Evolutionary conservation across 2,888 invertebrate species (phyloP).

Genomic region (Ophioninae sp.): DNA sequence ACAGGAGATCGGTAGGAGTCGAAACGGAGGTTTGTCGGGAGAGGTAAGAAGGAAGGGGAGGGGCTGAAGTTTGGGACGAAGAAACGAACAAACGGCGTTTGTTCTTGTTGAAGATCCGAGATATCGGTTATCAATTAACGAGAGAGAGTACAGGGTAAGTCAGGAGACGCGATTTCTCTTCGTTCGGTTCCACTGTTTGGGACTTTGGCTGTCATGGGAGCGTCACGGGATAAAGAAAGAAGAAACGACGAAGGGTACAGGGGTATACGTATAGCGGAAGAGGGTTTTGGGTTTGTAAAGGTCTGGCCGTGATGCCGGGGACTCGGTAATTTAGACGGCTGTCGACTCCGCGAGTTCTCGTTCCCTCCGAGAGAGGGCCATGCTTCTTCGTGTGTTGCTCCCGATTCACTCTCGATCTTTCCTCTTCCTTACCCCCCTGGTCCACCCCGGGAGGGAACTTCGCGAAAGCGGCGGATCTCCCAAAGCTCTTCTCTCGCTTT

Average conservation of each 20-base stretch:
- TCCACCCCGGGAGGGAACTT: neutral
- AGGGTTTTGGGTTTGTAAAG: slow-evolving; percentile 22
- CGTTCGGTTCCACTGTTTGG: slow-evolving; percentile 63
- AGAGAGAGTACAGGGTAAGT: slow-evolving; percentile 73
- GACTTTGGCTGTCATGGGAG: slow-evolving; percentile 55
- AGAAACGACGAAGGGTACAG: slow-evolving; percentile 6
- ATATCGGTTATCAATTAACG: slow-evolving; percentile 80
- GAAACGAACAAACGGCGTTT: slow-evolving; percentile 16
- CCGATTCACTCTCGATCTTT: slow-evolving; percentile 41
- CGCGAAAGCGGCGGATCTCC: slow-evolving; percentile 33
- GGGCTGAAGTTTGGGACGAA: too few species aligned
- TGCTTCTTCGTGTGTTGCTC: slow-evolving; percentile 42
- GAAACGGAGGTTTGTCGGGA: too few species aligned
- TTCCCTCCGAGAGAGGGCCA: slow-evolving; percentile 55
- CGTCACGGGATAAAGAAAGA: slow-evolving; percentile 24
- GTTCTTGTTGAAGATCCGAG: slow-evolving; percentile 69
- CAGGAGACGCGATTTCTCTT: slow-evolving; percentile 71
- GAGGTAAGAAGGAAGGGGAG: slow-evolving; percentile 37
- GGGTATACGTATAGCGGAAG: slow-evolving; percentile 26
- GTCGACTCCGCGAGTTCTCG: slow-evolving; percentile 62
- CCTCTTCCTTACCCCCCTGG: neutral
- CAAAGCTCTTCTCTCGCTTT: slow-evolving; percentile 31
- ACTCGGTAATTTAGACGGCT: slow-evolving; percentile 77
- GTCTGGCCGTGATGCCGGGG: slow-evolving; percentile 44
- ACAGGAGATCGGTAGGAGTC: too few species aligned